These are phyloP conservation scores for Lepidocyrtoides sp. DNA, from an alignment of 2,888 invertebrate species.

Conservation along the genomic window DNA sequence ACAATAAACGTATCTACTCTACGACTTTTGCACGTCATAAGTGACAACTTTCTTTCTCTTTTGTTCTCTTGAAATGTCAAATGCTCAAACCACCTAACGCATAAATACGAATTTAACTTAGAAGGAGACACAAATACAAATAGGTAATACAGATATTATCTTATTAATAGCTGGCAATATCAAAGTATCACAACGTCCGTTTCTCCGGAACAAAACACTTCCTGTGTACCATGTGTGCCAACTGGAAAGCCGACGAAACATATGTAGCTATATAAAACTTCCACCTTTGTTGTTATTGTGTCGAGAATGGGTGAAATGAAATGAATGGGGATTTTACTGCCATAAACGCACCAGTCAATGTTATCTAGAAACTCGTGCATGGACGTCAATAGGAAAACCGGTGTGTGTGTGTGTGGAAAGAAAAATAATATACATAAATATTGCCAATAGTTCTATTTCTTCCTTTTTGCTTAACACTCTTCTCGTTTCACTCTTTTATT, in stretches of 20 bases:
- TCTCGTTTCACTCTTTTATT: constrained; percentile 31
- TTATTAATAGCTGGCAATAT: neutral
- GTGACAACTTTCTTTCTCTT: neutral
- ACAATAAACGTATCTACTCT: neutral
- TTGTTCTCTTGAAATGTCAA: neutral
- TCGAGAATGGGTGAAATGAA: neutral
- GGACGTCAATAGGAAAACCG: neutral
- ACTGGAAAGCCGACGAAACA: neutral
- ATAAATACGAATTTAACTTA: neutral
- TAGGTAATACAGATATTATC: neutral
- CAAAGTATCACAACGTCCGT: neutral
- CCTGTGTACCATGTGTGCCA: neutral
- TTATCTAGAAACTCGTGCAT: neutral
- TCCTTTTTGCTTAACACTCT: neutral
- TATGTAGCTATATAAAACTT: neutral
- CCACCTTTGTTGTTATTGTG: neutral
- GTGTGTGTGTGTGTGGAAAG: neutral
- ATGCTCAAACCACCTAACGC: neutral
- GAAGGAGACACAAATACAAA: no score
- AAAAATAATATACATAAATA: neutral
- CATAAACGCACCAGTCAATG: neutral
- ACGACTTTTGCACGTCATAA: neutral
- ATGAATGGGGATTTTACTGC: neutral
- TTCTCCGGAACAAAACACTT: neutral
- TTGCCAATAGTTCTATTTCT: neutral